These are phyloP conservation scores for Clunio marinus DNA, from an alignment of 2,888 invertebrate species.

Conservation along the genomic window DNA sequence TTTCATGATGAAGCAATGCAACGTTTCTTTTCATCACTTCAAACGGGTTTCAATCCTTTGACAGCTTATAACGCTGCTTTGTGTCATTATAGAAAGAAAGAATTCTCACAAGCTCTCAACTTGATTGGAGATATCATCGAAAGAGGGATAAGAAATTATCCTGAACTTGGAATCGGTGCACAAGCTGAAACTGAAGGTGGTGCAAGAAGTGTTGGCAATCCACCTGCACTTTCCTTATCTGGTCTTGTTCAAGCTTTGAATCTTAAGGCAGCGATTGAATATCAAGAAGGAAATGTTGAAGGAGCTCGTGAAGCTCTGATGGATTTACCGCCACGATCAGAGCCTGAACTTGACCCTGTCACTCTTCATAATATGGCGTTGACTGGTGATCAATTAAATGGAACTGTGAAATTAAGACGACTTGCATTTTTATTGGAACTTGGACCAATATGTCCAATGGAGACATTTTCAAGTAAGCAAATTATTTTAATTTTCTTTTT, in stretches of 20 bases:
- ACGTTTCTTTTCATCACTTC: conserved; percentile 82
- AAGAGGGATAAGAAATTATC: conserved; percentile 91
- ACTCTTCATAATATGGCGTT: conserved; percentile 96
- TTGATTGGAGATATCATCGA: conserved; percentile 96
- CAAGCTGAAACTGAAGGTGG: conserved; percentile 74
- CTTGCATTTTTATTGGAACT: conserved; percentile 90
- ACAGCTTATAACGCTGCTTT: conserved; percentile 93
- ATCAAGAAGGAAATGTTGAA: conserved; percentile 83
- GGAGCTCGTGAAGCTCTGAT: conserved; percentile 81
- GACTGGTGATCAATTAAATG: conserved; percentile 82
- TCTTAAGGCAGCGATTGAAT: conserved; percentile 97
- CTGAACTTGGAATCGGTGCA: conserved; percentile 95
- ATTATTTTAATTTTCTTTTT: not conserved
- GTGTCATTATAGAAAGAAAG: conserved; percentile 89
- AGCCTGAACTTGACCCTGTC: conserved; percentile 95
- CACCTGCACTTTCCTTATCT: conserved; percentile 87
- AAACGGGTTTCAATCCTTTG: conserved; percentile 82
- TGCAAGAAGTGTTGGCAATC: conserved; percentile 92
- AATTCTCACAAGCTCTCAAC: conserved; percentile 88
- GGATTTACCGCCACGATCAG: conserved; percentile 88
- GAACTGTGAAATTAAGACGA: conserved; percentile 78
- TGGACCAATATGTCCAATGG: conserved; percentile 88
- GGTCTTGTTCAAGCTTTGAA: conserved; percentile 97
- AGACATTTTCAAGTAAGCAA: conserved; percentile 76
- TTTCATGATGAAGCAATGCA: conserved; percentile 86